phyloP scores from a whole-genome alignment of 2,888 invertebrate species.

The Bombyx huttoni region DNA sequence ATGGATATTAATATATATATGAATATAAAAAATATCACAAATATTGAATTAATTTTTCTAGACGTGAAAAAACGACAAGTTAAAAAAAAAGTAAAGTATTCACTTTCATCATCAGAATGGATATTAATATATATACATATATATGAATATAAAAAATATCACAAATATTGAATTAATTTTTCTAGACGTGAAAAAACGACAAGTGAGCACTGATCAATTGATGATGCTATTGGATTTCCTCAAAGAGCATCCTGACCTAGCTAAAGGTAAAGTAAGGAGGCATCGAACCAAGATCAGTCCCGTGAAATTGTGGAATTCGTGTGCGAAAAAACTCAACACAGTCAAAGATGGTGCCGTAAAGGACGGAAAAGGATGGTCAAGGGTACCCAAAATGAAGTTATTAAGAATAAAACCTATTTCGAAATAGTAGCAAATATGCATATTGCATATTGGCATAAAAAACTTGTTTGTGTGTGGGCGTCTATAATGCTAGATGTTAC shows the following conservation, averaged over 20 bases:
- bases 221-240: constrained; percentile 33
- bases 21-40: too few relatives aligned
- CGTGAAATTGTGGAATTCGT: constrained; percentile 35
- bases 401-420: neutral
- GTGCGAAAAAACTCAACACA: constrained; percentile 34
- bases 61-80: constrained; percentile 31
- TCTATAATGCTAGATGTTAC: too few relatives aligned
- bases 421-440: neutral
- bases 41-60: constrained; percentile 9
- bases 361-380: constrained; percentile 49
- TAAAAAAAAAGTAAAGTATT: too few relatives aligned
- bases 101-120: too few relatives aligned
- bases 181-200: constrained; percentile 25
- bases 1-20: too few relatives aligned
- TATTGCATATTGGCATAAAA: too few relatives aligned
- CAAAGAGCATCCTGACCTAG: constrained; percentile 33
- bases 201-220: constrained; percentile 33
- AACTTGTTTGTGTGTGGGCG: too few relatives aligned
- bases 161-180: too few relatives aligned
- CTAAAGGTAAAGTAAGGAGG: constrained; percentile 31
- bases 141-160: too few relatives aligned
- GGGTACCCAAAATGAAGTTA: constrained; percentile 18
- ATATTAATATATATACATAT: too few relatives aligned
- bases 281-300: constrained; percentile 33
- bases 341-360: constrained; percentile 29